Percentiles rank a stretch among this genome's conserved stretches.
Conservation (phyloP, 2,113 vertebrate genomes). For the Sturnus vulgaris region DNA sequence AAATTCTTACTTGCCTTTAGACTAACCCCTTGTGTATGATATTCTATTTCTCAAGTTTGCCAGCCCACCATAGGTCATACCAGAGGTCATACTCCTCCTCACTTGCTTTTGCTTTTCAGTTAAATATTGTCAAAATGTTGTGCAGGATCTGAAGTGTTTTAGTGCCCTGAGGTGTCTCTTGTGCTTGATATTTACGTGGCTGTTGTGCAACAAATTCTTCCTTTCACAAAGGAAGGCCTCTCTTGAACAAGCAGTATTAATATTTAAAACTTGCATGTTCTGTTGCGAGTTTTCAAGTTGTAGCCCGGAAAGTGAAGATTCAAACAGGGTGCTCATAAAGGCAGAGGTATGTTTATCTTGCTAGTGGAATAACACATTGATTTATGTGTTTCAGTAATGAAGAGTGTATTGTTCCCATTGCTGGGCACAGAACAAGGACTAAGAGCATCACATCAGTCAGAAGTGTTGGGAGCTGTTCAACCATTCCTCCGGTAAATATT, state of each 20-base stretch:
- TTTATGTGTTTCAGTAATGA: slow-evolving; percentile 75
- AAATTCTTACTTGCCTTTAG: not conserved
- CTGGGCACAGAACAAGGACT: slow-evolving; percentile 78
- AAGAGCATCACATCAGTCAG: slow-evolving; percentile 78
- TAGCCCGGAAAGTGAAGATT: not conserved
- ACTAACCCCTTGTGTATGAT: not conserved
- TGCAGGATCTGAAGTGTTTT: not conserved
- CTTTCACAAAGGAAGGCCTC: not conserved
- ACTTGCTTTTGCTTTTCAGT: not conserved
- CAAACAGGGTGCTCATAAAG: not conserved
- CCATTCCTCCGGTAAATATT: slow-evolving; percentile 85
- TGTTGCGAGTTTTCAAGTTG: not conserved
- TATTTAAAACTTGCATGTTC: not conserved
- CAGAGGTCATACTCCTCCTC: not conserved
- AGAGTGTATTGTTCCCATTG: slow-evolving; percentile 65
- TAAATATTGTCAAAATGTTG: not conserved
- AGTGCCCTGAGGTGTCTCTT: not conserved
- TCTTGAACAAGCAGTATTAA: not conserved
- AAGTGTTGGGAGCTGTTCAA: slow-evolving; percentile 86
- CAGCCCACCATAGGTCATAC: not conserved
- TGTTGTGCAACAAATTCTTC: not conserved
- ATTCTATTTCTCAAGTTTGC: not conserved
- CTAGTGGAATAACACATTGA: not conserved
- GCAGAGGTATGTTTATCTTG: not conserved
- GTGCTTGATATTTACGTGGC: not conserved